phyloP scores from a whole-genome alignment of 1,140 invertebrate species.

The Myzus persicae region DNA sequence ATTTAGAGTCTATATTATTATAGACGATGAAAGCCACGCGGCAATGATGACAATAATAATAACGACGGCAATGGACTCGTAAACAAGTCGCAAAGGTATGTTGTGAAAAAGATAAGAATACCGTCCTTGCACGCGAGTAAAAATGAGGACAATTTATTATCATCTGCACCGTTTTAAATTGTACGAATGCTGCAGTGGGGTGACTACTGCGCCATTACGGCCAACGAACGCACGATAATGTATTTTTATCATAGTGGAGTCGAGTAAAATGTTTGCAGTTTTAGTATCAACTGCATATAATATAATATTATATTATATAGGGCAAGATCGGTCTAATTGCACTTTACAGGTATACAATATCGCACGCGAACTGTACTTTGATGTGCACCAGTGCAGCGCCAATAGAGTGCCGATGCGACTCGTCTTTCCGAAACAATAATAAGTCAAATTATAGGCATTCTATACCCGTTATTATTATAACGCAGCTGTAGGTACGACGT shows the following conservation, averaged over 20 bases:
- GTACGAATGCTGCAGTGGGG: not conserved
- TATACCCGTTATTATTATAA: not conserved
- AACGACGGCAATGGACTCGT: not conserved
- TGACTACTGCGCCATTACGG: not conserved
- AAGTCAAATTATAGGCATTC: not conserved
- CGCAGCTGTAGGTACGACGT: not conserved
- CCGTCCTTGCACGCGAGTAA: not conserved
- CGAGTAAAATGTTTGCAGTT: not conserved
- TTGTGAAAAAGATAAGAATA: not conserved
- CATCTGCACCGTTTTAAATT: not conserved
- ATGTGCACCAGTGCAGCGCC: not conserved
- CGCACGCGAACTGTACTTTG: not conserved
- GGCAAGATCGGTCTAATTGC: not conserved
- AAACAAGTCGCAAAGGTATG: not conserved
- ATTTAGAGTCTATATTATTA: no score
- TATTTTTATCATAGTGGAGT: not conserved
- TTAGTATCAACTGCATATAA: no score
- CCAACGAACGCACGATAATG: no score
- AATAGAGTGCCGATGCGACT: not conserved
- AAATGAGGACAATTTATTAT: not conserved
- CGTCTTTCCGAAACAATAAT: not conserved
- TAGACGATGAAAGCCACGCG: not conserved
- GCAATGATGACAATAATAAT: not conserved
- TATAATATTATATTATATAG: not conserved
- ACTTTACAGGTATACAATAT: not conserved